Base-by-base conservation (phyloP, 2,113 vertebrate species). In the Ptilorrhoa leucosticta region DNA sequence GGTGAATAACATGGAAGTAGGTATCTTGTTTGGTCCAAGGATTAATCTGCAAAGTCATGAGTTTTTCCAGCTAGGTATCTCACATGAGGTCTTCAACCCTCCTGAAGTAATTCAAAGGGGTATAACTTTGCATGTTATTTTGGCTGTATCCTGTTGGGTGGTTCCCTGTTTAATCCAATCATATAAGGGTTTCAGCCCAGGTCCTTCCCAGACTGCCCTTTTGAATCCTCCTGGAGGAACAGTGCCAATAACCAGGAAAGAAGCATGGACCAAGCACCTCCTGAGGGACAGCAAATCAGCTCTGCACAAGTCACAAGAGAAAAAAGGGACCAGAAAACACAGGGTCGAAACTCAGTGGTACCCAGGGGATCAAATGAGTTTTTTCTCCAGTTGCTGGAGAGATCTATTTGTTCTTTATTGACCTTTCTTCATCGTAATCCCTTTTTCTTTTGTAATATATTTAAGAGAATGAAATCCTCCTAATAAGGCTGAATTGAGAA, bases 361-460 rank as follows among this genome's bases (percentile, higher is more conserved):
- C 13, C 27, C 27, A 31, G 18, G 15, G 51, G 13, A 45, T 76
- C 50, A 79, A 76, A 35, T 37, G 12, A 58, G 23, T 22, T 87
- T 87, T 87, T 35, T 8, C 48, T 48, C 93, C 80, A 64, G 0
- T 82, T 76, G 50, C n/a, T 60, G 26, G 15, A 77, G 17, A 51
- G 9, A 51, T 65, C 27, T 89, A 19, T 65, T 71, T 91, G 50
- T 60, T 84, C 44, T 80, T 77, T 72, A 61, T 50, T 83, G 90
- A 79, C 24, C 24, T 50, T 89, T 92, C 45, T 82, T 71, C 33
- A 64, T 86, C 30, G 9, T 86, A 76, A 72, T 78, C 4, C 48
- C 11, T 73, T 94, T 94, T 93, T 64, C 30, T 94, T 94, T 57
- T 87, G 44, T 65, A 89, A 94, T 83, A 57, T 64, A 89, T 82